Conservation (phyloP, 2,888 invertebrate species). For the Prostheceraeus crozeri region DNA sequence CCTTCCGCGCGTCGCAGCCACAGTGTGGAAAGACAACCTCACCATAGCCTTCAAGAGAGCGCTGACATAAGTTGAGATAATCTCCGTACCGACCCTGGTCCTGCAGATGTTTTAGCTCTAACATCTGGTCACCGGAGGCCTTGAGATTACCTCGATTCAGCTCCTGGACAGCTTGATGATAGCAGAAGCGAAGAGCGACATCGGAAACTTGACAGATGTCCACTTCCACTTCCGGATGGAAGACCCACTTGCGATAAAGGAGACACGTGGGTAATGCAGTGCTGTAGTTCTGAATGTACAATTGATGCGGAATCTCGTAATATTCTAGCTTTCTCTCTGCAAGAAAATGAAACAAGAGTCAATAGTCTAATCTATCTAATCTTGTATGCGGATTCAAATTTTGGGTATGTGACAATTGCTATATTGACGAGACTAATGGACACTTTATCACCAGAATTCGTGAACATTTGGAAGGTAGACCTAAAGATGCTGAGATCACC, state of each 20-base stretch:
- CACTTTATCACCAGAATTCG: no score
- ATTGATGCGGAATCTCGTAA: slow-evolving; percentile 84
- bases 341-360: no score
- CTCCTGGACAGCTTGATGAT: slow-evolving; percentile 24
- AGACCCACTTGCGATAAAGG: slow-evolving; percentile 63
- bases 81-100: background rate
- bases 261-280: slow-evolving; percentile 78
- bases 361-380: no score
- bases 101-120: slow-evolving; percentile 35
- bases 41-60: slow-evolving; percentile 82
- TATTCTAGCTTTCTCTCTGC: slow-evolving; percentile 9
- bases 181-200: background rate
- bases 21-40: slow-evolving; percentile 89
- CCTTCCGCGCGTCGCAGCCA: slow-evolving; percentile 73
- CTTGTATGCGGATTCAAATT: no score
- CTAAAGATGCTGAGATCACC: no score
- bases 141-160: slow-evolving; percentile 31
- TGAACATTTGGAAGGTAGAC: no score
- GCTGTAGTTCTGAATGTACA: slow-evolving; percentile 91
- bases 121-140: no score
- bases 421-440: no score
- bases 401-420: no score
- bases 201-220: no score
- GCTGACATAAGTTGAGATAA: slow-evolving; percentile 66
- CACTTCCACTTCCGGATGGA: slow-evolving; percentile 51